Percentiles rank a stretch among this genome's conserved stretches.
Evolutionary conservation across 1,140 invertebrate genomes (phyloP).

Genomic region (Drosophila sucinea): DNA sequence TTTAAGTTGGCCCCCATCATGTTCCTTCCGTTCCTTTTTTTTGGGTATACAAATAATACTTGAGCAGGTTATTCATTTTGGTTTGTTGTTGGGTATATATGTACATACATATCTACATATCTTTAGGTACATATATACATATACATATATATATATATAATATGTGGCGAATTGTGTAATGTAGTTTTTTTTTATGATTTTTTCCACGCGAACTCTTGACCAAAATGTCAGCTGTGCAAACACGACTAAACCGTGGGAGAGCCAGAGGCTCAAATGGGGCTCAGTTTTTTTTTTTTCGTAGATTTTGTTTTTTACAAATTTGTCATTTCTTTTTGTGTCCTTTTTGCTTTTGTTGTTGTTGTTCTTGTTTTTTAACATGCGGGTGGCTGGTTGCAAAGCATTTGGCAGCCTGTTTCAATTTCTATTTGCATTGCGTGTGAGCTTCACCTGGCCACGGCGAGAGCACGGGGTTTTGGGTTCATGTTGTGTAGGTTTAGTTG

Average conservation of each 20-base stretch:
- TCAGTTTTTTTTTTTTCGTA: constrained; percentile 6
- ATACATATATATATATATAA: too few relatives aligned
- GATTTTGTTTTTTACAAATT: constrained; percentile 7
- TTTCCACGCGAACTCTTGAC: constrained; percentile 41
- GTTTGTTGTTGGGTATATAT: constrained; percentile 1
- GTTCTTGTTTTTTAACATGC: constrained; percentile 51
- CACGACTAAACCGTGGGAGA: constrained; percentile 41
- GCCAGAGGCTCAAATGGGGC: constrained; percentile 21
- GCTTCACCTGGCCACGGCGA: constrained; percentile 37
- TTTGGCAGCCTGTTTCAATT: constrained; percentile 66
- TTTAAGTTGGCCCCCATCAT: background rate
- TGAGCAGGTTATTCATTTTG: background rate
- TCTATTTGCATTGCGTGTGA: constrained; percentile 60
- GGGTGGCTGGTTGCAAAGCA: constrained; percentile 48
- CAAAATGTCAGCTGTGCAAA: constrained; percentile 74
- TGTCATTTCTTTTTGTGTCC: background rate
- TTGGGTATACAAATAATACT: background rate
- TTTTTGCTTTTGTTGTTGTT: constrained; percentile 22
- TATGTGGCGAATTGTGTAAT: constrained; percentile 44
- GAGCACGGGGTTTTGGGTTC: constrained; percentile 5
- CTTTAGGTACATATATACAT: background rate
- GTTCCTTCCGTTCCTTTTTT: background rate
- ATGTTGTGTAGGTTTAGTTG: constrained; percentile 30
- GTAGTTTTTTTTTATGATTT: constrained; percentile 22
- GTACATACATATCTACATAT: background rate